Evolutionary conservation across 2,113 vertebrate species (phyloP).

Genomic region (Scartelaos histophorus): DNA sequence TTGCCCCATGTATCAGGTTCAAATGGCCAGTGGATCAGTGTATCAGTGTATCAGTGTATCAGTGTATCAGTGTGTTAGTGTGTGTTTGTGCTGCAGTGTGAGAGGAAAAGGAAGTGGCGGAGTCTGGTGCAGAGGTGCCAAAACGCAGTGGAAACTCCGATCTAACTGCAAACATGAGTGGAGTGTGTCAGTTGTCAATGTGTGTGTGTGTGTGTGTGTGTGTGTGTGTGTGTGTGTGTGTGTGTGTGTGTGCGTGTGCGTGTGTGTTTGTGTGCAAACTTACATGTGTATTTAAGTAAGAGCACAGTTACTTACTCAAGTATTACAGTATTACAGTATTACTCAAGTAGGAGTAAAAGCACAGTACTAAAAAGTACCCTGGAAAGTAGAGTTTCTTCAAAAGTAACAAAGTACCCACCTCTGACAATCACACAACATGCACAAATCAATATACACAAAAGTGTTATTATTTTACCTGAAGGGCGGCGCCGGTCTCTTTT

Average conservation of each 20-base stretch:
- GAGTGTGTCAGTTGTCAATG: background rate
- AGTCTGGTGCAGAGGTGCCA: background rate
- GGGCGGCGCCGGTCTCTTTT: background rate
- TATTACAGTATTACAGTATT: too few relatives aligned
- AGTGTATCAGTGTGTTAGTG: background rate
- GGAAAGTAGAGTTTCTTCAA: too few relatives aligned
- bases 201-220: background rate
- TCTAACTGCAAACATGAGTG: background rate
- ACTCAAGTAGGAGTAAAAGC: background rate
- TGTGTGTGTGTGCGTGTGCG: background rate
- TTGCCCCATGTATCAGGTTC: too few relatives aligned
- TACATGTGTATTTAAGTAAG: too few relatives aligned
- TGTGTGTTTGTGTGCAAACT: conserved; percentile 36
- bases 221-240: too few relatives aligned
- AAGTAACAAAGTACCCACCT: background rate
- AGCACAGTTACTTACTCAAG: too few relatives aligned
- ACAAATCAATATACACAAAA: background rate
- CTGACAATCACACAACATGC: background rate
- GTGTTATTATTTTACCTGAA: background rate
- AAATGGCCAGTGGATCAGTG: background rate
- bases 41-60: too few relatives aligned
- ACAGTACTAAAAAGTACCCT: too few relatives aligned
- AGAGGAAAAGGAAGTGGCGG: background rate
- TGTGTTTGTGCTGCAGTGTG: background rate
- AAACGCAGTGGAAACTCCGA: background rate